These are phyloP conservation scores for Drosophila tanythrix DNA, from an alignment of 2,888 invertebrate species.

Conservation along the genomic window DNA sequence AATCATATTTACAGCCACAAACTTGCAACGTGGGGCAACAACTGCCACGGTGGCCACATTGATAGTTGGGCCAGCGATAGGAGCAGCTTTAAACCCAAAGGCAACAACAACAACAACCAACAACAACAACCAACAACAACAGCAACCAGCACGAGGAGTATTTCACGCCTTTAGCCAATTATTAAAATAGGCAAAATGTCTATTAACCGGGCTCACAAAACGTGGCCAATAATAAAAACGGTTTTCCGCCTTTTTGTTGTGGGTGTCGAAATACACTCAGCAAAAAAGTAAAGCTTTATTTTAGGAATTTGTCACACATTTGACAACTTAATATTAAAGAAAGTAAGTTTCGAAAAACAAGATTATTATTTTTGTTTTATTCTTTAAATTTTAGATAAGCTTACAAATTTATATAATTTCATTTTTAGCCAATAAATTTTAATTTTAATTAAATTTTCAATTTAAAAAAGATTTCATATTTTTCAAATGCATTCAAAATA, in stretches of 20 bases:
- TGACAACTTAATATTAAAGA: neutral
- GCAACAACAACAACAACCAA: conserved; percentile 10
- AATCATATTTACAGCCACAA: conserved; percentile 68
- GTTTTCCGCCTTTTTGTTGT: conserved; percentile 33
- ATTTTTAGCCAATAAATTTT: too few relatives aligned
- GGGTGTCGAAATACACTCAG: conserved; percentile 22
- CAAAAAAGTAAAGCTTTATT: neutral
- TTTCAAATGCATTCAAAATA: too few relatives aligned
- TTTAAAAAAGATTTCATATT: too few relatives aligned
- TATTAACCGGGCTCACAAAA: conserved; percentile 58
- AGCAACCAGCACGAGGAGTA: conserved; percentile 42
- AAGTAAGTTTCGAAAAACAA: neutral
- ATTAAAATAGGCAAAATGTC: conserved; percentile 82
- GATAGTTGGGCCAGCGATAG: conserved; percentile 66
- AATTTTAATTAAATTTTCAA: too few relatives aligned
- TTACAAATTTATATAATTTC: too few relatives aligned
- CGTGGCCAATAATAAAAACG: conserved; percentile 43
- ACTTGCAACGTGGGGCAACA: conserved; percentile 32
- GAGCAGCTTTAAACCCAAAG: conserved; percentile 32
- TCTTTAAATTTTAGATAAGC: too few relatives aligned
- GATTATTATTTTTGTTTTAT: neutral
- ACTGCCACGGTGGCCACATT: conserved; percentile 54
- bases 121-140: neutral
- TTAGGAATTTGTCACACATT: neutral
- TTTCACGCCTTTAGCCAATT: conserved; percentile 82